Conservation (phyloP, 23 tunicate species). For the Aplidium turbinatum region DNA sequence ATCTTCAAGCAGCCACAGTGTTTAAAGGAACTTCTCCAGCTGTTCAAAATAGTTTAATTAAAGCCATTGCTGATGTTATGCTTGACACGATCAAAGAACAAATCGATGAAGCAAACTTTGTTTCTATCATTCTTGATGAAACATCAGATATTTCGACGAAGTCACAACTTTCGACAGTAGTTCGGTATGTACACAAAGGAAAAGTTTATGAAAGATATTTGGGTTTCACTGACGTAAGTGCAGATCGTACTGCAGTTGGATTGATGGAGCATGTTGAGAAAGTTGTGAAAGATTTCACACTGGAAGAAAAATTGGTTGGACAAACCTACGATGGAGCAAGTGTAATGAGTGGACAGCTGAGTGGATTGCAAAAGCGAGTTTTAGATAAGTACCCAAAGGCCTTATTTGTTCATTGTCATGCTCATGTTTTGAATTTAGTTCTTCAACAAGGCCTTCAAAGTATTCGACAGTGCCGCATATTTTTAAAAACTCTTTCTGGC, state of each 20-base stretch:
- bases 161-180: slow-evolving; percentile 6
- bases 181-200: slow-evolving; percentile 6
- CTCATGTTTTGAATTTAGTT: neutral
- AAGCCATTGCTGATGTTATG: neutral
- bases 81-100: too few species aligned
- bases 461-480: neutral
- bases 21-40: slow-evolving; percentile 17
- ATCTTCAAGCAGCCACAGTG: neutral
- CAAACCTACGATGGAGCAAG: slow-evolving; percentile 19
- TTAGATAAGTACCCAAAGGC: slow-evolving; percentile 1
- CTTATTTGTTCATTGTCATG: slow-evolving; percentile 7
- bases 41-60: neutral
- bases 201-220: neutral
- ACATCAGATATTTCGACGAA: neutral
- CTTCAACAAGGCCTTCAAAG: slow-evolving; percentile 7
- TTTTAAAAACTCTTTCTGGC: neutral
- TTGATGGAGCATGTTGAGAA: slow-evolving; percentile 3
- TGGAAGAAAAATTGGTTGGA: slow-evolving; percentile 5
- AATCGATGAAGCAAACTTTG: neutral
- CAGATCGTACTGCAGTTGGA: slow-evolving; percentile 5
- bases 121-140: neutral
- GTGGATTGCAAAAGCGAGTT: slow-evolving; percentile 1
- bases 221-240: slow-evolving; percentile 10
- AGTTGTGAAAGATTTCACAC: neutral
- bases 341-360: slow-evolving; percentile 5